Base-by-base conservation (phyloP, 2,888 invertebrate genomes). In the Tetramorium bicarinatum region DNA sequence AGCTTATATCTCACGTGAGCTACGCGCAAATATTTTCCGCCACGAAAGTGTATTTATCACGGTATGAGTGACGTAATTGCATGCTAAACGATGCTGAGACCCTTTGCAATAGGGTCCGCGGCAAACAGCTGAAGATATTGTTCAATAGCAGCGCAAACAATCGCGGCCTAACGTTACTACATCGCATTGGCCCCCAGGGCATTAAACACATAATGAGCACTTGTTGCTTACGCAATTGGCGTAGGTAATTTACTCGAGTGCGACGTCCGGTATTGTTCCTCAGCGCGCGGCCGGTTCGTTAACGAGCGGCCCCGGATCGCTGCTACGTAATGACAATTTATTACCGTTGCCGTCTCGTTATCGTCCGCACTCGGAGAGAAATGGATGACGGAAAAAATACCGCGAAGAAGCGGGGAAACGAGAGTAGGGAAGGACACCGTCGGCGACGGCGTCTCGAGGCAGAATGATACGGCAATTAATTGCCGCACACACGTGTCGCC, bases 181-280 rank as follows among this genome's bases (percentile, higher is more conserved):
- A 71, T 59, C 47, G 8, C 47, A 38, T 29, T 71, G 25, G 18
- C 2, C 72, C 44, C 38, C 21, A 4, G 62, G 59, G 75, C 54
- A 77, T 83, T 83, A 83, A 86, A 85, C 83, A 66, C 85, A 74
- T 87, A 88, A 89, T 84, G 76, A 87, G 83, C 89, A 89, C 89
- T 89, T 89, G 89, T 89, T 89, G 89, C 89, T 84, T 87, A 85
- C 80, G 83, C 84, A 84, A 89, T 83, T 72, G 82, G 82, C 82
- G 66, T 61, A 64, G 79, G 34, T 86, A 86, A 88, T 88, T 89
- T 52, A 67, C 56, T 29, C 47, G 81, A 74, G 62, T 34, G 64
- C 59, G 67, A 82, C 71, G 87, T 79, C 61, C 83, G 52, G 75
- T 81, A 80, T 85, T 85, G 85, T 87, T 75, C 69, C 85, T 82